These are phyloP conservation scores for Germaria angustata DNA, from an alignment of 2,888 invertebrate genomes.

Conservation along the genomic window DNA sequence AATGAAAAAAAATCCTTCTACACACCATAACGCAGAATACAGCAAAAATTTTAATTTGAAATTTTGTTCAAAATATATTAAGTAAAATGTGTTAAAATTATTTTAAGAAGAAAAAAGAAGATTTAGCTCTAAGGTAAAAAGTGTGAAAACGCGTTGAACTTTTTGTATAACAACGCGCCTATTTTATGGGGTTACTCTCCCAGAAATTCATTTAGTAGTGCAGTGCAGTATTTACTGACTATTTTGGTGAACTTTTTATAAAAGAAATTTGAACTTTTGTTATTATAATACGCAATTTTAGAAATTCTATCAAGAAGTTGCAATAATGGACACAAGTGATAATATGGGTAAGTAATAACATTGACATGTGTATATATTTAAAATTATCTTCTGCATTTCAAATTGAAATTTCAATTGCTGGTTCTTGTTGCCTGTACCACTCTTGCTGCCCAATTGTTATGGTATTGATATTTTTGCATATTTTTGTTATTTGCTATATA, in stretches of 20 bases:
- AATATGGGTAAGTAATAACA: slow-evolving; percentile 67
- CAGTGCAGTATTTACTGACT: slow-evolving; percentile 56
- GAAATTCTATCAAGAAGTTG: neutral
- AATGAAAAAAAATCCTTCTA: slow-evolving; percentile 61
- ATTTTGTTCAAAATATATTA: slow-evolving; percentile 66
- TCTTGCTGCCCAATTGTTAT: neutral
- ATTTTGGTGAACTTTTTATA: slow-evolving; percentile 45
- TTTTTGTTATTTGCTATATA: neutral
- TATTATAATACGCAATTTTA: slow-evolving; percentile 18
- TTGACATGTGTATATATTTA: neutral
- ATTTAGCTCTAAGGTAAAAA: slow-evolving; percentile 52
- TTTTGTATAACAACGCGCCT: slow-evolving; percentile 51
- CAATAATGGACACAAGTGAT: slow-evolving; percentile 65
- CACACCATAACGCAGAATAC: slow-evolving; percentile 59
- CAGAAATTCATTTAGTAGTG: slow-evolving; percentile 42
- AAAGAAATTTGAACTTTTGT: neutral
- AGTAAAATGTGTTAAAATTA: slow-evolving; percentile 53
- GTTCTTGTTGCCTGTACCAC: slow-evolving; percentile 56
- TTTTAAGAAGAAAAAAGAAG: neutral
- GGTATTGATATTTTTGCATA: neutral
- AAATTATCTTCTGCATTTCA: slow-evolving; percentile 62
- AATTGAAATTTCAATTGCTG: slow-evolving; percentile 69
- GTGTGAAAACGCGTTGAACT: slow-evolving; percentile 27
- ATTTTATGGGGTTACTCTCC: slow-evolving; percentile 53
- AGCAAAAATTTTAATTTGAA: slow-evolving; percentile 68